Evolutionary conservation across 1,140 invertebrate species (phyloP).

Genomic region (Ruditapes philippinarum): DNA sequence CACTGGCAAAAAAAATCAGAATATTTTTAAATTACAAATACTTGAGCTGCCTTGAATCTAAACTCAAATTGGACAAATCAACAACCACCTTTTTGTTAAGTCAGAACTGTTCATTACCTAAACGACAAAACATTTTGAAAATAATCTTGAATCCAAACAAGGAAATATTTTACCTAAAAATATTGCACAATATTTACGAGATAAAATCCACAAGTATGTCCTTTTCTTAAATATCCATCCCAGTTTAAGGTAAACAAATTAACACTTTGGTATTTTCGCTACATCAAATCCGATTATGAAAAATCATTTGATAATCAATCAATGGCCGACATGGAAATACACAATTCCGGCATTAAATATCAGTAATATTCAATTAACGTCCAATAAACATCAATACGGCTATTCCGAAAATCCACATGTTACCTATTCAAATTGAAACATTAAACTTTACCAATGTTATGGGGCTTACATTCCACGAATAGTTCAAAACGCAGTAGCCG

Average conservation of each 20-base stretch:
- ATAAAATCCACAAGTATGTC: constrained; percentile 11
- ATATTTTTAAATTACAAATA: no score
- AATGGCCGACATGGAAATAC: constrained; percentile 15
- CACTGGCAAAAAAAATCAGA: no score
- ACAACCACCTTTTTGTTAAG: neutral
- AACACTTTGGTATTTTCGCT: neutral
- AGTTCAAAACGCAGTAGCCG: constrained; percentile 9
- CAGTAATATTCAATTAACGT: constrained; percentile 42
- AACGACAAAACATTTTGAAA: no score
- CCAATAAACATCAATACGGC: constrained; percentile 26
- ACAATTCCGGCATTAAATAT: constrained; percentile 5
- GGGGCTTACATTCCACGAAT: neutral
- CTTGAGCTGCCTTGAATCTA: no score
- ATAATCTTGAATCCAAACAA: no score
- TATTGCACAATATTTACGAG: neutral
- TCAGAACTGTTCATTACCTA: no score
- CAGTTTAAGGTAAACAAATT: neutral
- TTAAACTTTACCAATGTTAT: constrained; percentile 27
- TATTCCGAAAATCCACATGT: neutral
- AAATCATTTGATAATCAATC: neutral
- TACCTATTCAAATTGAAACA: neutral
- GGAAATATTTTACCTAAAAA: constrained; percentile 3
- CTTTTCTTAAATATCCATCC: neutral
- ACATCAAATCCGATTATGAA: constrained; percentile 11
- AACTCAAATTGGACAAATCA: no score